Percentiles rank a stretch among this genome's conserved stretches.
phyloP scores from a whole-genome alignment of 2,113 vertebrate genomes.

The Otolemur garnettii region DNA sequence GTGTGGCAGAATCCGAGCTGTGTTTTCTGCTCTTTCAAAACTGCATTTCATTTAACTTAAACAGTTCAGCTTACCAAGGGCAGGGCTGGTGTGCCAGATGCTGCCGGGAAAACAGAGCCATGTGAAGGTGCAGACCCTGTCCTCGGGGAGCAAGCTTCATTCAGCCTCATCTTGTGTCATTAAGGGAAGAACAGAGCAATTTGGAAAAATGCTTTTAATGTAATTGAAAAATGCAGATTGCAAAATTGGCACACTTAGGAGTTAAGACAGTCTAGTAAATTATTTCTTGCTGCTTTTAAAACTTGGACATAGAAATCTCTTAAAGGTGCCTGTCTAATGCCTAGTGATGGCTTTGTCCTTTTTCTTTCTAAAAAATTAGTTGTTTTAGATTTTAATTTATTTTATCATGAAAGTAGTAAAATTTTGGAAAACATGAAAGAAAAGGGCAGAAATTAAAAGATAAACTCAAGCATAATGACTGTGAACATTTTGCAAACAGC shows the following conservation, averaged over 20 bases:
- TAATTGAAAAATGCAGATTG: constrained; percentile 81
- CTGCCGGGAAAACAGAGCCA: accelerated
- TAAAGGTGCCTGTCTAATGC: not conserved
- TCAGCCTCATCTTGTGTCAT: constrained; percentile 34
- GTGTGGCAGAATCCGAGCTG: not conserved
- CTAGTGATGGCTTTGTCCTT: not conserved
- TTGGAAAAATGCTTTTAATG: constrained; percentile 80
- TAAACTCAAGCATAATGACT: accelerated
- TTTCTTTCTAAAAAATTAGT: not conserved
- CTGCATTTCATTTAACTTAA: not conserved
- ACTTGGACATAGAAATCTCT: constrained; percentile 50
- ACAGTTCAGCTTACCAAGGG: not conserved
- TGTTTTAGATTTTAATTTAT: constrained; percentile 46
- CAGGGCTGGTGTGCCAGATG: not conserved
- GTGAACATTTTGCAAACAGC: accelerated
- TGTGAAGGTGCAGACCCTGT: not conserved
- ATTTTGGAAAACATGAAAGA: not conserved
- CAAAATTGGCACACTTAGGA: constrained; percentile 71
- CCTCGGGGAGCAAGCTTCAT: not conserved
- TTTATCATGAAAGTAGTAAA: constrained; percentile 23
- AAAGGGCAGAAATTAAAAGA: not conserved
- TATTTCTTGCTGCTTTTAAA: constrained; percentile 75
- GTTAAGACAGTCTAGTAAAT: constrained; percentile 60
- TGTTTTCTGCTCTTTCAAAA: not conserved
- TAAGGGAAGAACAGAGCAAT: constrained; percentile 74